These are phyloP conservation scores for Prosopocoilus inquinatus DNA, from an alignment of 2,888 invertebrate genomes.

Conservation along the genomic window DNA sequence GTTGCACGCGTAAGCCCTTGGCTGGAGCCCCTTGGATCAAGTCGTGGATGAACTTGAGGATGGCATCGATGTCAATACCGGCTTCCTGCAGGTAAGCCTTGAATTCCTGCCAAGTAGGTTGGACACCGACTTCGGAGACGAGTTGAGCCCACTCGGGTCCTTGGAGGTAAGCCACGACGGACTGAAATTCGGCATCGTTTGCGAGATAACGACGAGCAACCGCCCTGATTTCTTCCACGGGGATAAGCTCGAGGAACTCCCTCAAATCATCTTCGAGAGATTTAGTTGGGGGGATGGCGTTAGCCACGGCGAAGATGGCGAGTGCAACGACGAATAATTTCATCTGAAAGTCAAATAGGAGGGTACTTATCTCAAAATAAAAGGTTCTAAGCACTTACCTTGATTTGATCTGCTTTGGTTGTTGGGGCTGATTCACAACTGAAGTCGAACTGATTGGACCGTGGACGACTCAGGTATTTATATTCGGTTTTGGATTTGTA, in stretches of 20 bases:
- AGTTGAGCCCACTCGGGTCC: constrained; percentile 32
- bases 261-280: constrained; percentile 24
- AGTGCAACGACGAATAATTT: constrained; percentile 23
- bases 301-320: constrained; percentile 20
- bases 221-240: constrained; percentile 29
- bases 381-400: too few relatives aligned
- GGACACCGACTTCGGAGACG: constrained; percentile 21
- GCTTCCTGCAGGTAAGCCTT: constrained; percentile 25
- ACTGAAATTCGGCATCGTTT: constrained; percentile 31
- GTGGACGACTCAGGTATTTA: too few relatives aligned
- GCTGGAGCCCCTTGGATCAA: constrained; percentile 20
- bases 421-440: too few relatives aligned
- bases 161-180: constrained; percentile 32
- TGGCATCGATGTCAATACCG: constrained; percentile 28
- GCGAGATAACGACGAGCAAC: constrained; percentile 29
- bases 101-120: constrained; percentile 26
- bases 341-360: constrained; percentile 18
- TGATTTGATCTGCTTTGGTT: too few relatives aligned
- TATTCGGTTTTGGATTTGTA: too few relatives aligned
- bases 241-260: constrained; percentile 31
- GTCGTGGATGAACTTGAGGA: constrained; percentile 23
- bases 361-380: too few relatives aligned
- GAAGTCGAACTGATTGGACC: too few relatives aligned
- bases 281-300: constrained; percentile 17
- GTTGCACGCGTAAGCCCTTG: too few relatives aligned